These are phyloP conservation scores for Rhadinocentrus ornatus DNA, from an alignment of 2,797 vertebrate genomes.

Conservation along the genomic window DNA sequence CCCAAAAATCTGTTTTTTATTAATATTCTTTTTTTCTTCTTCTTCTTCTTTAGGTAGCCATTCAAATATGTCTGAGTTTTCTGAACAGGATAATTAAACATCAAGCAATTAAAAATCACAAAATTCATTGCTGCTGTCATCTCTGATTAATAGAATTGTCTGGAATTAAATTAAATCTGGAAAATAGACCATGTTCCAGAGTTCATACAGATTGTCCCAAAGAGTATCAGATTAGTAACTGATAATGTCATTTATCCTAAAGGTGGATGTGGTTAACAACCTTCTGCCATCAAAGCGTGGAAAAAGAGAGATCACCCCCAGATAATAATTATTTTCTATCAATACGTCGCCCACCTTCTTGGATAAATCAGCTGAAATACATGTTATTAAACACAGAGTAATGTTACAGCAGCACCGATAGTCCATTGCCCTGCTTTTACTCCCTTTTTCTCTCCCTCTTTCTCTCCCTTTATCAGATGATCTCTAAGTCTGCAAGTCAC, in stretches of 20 bases:
- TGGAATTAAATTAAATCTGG: slow-evolving; percentile 12
- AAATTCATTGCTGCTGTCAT: slow-evolving; percentile 13
- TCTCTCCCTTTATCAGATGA: no score
- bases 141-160: slow-evolving; percentile 11
- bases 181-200: no score
- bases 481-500: no score
- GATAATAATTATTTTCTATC: no score
- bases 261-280: slow-evolving; percentile 63
- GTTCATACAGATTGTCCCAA: slow-evolving; percentile 41
- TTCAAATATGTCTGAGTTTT: slow-evolving; percentile 25
- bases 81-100: slow-evolving; percentile 27
- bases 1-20: slow-evolving; percentile 8
- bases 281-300: slow-evolving; percentile 69
- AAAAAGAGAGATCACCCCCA: slow-evolving; percentile 62
- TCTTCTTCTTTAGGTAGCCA: no score
- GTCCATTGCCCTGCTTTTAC: no score
- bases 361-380: no score
- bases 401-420: no score
- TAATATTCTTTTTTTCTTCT: neutral
- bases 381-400: no score
- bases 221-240: slow-evolving; percentile 63
- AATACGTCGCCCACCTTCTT: no score
- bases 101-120: slow-evolving; percentile 35
- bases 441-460: no score
- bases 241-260: slow-evolving; percentile 70